Base-by-base conservation (phyloP, 2,113 vertebrate species). In the Pseudolaguvia tuberculata region DNA sequence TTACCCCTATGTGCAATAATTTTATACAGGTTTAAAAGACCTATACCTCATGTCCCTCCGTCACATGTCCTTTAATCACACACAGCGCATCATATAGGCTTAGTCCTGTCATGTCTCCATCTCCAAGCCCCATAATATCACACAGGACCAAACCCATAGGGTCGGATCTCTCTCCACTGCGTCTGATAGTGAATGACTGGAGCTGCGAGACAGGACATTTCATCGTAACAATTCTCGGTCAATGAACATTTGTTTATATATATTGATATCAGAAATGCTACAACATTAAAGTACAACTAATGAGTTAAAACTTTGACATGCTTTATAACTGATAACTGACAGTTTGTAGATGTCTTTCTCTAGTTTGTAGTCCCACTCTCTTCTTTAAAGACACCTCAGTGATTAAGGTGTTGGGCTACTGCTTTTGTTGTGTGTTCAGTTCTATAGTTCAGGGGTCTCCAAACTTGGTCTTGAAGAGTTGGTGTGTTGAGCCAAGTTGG, bases 31-130 rank as follows among this genome's bases (percentile, higher is more conserved):
- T 42, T 42, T 9, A 42, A 35, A 35, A 35, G 31, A n/a, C n/a
- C n/a, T n/a, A 4, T 77, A 89, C 88, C 83, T 69, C 86, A 84
- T 91, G 83, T 68, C 87, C 88, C 35, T 90, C 88, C n/a, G 86
- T 86, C 2, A 81, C 85, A 17, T 89, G 87, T 15, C 90, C 90
- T 81, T 88, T 88, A 75, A 90, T 70, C 61, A 87, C 70, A 0
- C 85, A 80, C 79, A 90, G 83, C 29, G 83, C 71, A 74, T 91
- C 88, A 53, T 88, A 82, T 18, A 91, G 83, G n/a, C 80, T 87
- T 58, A 85, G 76, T 69, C 89, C 86, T 0, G 61, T 82, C 23
- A 53, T 70, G 21, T 83, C 86, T 27, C 75, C 84, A 0, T 85
- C 80, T 2, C 86, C 83, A 23, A 91, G 68, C 14, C 89, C 90